Conservation (phyloP, 2,888 invertebrate genomes). For the Temnothorax rugatulus region DNA sequence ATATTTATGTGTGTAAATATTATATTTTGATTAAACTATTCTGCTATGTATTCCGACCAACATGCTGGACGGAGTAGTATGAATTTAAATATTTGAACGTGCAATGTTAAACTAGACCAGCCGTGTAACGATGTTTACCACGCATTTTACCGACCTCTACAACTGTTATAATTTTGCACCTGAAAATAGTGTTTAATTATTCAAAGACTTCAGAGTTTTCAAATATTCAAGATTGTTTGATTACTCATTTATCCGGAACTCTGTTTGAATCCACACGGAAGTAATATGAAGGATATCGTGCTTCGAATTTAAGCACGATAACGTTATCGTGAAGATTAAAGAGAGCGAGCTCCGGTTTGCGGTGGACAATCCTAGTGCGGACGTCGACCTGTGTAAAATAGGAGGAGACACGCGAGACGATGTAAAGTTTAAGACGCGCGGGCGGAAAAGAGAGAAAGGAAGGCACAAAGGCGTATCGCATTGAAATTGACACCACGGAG, state of each 20-base stretch:
- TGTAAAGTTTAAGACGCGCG: slow-evolving; percentile 59
- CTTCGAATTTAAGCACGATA: background rate
- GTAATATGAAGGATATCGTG: background rate
- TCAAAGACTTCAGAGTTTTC: slow-evolving; percentile 20
- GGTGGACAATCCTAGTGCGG: slow-evolving; percentile 66
- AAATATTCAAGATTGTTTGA: background rate
- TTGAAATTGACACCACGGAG: slow-evolving; percentile 74
- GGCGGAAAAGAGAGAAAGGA: slow-evolving; percentile 29
- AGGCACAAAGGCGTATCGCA: slow-evolving; percentile 57
- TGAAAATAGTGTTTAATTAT: slow-evolving; percentile 30
- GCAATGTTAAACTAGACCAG: slow-evolving; percentile 32
- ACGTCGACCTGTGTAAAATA: slow-evolving; percentile 69
- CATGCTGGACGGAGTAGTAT: slow-evolving; percentile 18
- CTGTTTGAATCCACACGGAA: background rate
- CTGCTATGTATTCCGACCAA: background rate
- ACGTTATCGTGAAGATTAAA: slow-evolving; percentile 15
- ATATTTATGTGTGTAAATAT: slow-evolving; percentile 31
- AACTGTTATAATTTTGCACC: slow-evolving; percentile 27
- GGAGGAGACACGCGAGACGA: slow-evolving; percentile 67
- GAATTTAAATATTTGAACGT: slow-evolving; percentile 48
- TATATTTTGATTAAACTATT: slow-evolving; percentile 29
- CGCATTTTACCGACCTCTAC: slow-evolving; percentile 33
- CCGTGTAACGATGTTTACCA: slow-evolving; percentile 49
- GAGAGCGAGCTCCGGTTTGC: slow-evolving; percentile 55
- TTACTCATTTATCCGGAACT: background rate